Base-by-base conservation (phyloP, 2,888 invertebrate species). In the Lobophora halterata region DNA sequence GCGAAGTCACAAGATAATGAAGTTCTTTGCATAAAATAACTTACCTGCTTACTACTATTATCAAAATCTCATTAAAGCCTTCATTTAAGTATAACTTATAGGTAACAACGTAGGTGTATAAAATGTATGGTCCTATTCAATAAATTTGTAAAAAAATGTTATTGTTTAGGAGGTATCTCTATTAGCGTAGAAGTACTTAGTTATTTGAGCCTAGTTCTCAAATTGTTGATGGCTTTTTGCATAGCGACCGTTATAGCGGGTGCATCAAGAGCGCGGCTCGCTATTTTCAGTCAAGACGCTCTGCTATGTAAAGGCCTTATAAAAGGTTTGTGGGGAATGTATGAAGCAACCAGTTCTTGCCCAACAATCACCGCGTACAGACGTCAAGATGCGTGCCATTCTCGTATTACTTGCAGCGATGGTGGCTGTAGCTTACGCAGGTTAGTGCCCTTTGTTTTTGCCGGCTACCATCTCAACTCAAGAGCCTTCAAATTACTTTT, bases 371-470 rank as follows among this genome's bases (percentile, higher is more conserved):
- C 46, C 38, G 51, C 56, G 68, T 56, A 36, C 54, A 52, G 58
- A 74, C 76, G 77, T 71, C 55, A 65, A 58, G 55, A 87, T 86
- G 86, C 69, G 79, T 48, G 50, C 69, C 39, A 77, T 72, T 51
- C 49, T 87, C 42, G 57, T 83, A 58, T 52, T 82, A 50, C 65
- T 86, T 35, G 69, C 70, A 47, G 76, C 75, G 46, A 56, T 79
- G 55, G 61, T 76, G 60, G 70, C 79, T 55, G 72, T 79, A 58
- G 78, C 75, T 40, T 61, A 76, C 40, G 83, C 83, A 86, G 87
- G 87, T 87, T 81, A 86, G 87, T 87, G 85, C 75, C 79, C 82
- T 63, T 55, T 45, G 64, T 81, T 81, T 81, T 82, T 80, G 67
- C 68, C 58, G 61, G 54, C 55, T 19, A 11, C 18, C 25, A 30